These are phyloP conservation scores for Tricholaema leucomelas DNA, from an alignment of 2,113 vertebrate genomes.

Conservation along the genomic window DNA sequence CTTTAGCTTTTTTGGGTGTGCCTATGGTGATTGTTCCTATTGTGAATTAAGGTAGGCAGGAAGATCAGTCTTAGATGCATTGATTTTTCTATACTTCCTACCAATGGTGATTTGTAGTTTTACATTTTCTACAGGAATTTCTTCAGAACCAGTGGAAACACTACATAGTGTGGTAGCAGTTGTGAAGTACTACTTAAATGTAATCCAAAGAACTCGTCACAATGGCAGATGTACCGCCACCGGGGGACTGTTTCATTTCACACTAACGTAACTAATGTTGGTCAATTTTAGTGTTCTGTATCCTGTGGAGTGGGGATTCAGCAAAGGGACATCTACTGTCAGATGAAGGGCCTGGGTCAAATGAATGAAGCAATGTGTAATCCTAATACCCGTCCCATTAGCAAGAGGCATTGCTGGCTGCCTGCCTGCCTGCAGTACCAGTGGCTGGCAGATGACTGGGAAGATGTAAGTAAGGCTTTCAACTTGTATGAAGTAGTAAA, in stretches of 20 bases:
- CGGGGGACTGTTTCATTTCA: background rate
- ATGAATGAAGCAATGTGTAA: conserved; percentile 78
- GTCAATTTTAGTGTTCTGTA: conserved; percentile 83
- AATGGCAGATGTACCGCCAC: background rate
- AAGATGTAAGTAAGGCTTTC: conserved; percentile 76
- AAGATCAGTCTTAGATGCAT: background rate
- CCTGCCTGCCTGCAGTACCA: conserved; percentile 74
- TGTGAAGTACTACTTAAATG: background rate
- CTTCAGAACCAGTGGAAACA: background rate
- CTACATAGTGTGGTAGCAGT: rapidly evolving
- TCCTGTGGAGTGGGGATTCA: conserved; percentile 87
- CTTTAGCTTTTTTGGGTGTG: background rate
- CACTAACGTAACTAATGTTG: background rate
- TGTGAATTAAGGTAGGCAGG: background rate
- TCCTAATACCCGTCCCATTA: conserved; percentile 39
- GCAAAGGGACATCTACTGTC: conserved; percentile 84
- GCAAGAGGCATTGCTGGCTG: conserved; percentile 70
- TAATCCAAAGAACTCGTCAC: background rate
- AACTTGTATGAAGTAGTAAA: too few species aligned
- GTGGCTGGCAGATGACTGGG: conserved; percentile 82
- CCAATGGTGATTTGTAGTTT: background rate
- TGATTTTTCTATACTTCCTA: background rate
- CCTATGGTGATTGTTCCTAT: background rate
- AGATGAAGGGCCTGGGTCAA: conserved; percentile 75
- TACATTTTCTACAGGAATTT: background rate